Percentiles rank a stretch among this genome's conserved stretches.
Evolutionary conservation across 2,888 invertebrate genomes (phyloP).

Genomic region (Lasioglossum morio): DNA sequence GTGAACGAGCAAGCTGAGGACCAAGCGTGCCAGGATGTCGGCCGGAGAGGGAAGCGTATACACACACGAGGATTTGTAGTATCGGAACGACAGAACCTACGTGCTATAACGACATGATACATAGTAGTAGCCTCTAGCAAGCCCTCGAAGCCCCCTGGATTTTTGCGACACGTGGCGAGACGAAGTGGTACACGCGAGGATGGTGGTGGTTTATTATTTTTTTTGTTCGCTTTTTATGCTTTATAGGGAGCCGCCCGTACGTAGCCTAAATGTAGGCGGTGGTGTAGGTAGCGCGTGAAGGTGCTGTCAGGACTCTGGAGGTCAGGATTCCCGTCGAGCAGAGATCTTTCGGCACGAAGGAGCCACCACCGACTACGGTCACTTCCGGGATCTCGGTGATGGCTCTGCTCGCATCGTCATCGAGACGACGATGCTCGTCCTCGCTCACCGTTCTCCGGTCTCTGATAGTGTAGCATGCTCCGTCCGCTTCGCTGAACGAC

Average conservation of each 20-base stretch:
- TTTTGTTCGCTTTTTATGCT: constrained; percentile 36
- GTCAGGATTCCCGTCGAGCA: constrained; percentile 80
- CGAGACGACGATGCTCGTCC: constrained; percentile 51
- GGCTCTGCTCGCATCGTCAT: constrained; percentile 60
- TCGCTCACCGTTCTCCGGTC: constrained; percentile 59
- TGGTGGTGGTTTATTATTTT: background rate
- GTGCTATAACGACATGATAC: constrained; percentile 80
- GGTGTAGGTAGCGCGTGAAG: constrained; percentile 82
- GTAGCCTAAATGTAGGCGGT: constrained; percentile 82
- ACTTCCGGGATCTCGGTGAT: constrained; percentile 79
- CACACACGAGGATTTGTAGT: constrained; percentile 68
- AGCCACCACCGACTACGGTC: constrained; percentile 74
- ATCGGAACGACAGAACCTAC: constrained; percentile 78
- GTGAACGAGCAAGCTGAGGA: constrained; percentile 33
- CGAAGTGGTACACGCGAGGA: constrained; percentile 59
- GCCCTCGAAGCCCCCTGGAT: constrained; percentile 78
- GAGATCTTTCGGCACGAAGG: constrained; percentile 78
- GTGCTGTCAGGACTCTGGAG: constrained; percentile 81
- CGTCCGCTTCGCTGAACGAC: constrained; percentile 47
- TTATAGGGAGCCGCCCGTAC: constrained; percentile 71
- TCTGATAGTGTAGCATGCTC: constrained; percentile 11
- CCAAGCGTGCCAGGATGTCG: constrained; percentile 11
- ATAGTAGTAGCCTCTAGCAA: constrained; percentile 80
- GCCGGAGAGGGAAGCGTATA: constrained; percentile 69
- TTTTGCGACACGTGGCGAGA: constrained; percentile 74